Evolutionary conservation across 1,140 invertebrate genomes (phyloP).

Genomic region (Hypothenemus hampei): DNA sequence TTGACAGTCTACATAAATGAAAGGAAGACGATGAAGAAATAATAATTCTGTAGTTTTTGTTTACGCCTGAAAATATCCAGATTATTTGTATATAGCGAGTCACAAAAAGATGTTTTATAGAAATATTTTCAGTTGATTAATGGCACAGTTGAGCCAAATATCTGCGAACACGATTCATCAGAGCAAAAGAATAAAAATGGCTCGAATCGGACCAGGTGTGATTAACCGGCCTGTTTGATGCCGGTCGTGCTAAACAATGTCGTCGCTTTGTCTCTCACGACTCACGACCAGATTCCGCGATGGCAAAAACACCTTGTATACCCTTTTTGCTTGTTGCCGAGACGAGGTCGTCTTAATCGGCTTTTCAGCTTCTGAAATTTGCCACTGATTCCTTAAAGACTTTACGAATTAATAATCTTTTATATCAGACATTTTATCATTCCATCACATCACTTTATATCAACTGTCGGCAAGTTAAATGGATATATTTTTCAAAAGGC

Average conservation of each 20-base stretch:
- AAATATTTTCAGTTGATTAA: slow-evolving; percentile 28
- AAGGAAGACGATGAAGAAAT: slow-evolving; percentile 13
- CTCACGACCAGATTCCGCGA: slow-evolving; percentile 30
- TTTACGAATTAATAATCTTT: slow-evolving; percentile 12
- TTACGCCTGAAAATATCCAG: slow-evolving; percentile 1
- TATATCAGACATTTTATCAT: no score
- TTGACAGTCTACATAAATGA: not conserved
- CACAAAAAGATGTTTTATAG: slow-evolving; percentile 27
- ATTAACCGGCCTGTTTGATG: slow-evolving; percentile 30
- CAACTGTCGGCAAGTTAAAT: no score
- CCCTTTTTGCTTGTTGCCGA: slow-evolving; percentile 17
- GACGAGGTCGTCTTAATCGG: slow-evolving; percentile 24
- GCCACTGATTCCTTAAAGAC: slow-evolving; percentile 23
- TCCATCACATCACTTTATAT: no score
- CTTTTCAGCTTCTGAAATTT: slow-evolving; percentile 25
- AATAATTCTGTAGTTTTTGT: slow-evolving; percentile 9
- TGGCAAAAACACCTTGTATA: slow-evolving; percentile 28
- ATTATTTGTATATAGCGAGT: slow-evolving; percentile 19
- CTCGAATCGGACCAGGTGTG: slow-evolving; percentile 29
- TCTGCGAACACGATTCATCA: slow-evolving; percentile 26
- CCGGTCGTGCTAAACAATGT: slow-evolving; percentile 30
- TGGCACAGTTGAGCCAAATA: slow-evolving; percentile 21
- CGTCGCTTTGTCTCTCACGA: slow-evolving; percentile 30
- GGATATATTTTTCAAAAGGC: no score
- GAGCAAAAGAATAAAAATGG: slow-evolving; percentile 29